Base-by-base conservation (phyloP, 2,797 vertebrate genomes). In the Karalla daura region DNA sequence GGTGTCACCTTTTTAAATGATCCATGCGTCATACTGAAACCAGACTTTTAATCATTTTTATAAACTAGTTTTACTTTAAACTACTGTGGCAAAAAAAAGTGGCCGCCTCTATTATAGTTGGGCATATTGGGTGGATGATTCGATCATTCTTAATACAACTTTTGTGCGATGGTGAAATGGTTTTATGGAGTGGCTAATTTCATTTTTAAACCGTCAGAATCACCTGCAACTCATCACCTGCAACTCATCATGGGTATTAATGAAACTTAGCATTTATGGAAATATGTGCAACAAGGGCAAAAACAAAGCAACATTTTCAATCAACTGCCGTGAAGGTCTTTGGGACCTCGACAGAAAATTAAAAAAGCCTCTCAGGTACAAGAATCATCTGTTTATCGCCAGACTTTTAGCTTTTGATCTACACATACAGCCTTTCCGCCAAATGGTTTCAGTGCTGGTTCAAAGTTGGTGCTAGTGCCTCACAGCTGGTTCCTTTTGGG, bases 1-100 rank as follows among this genome's bases (percentile, higher is more conserved):
- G 18, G 23, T 50, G 64, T 62, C 68, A 60, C 40, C 40, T 54
- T 72, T 73, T 66, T 46, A 54, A 79, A 44, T 58, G 37, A 59
- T 73, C 52, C 14, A 49, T 39, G 30, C 17, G 58, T 70, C 65
- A 71, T 30, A 39, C 13, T 33, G 15, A 15, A 33, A 23, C 14
- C 20, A 35, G 28, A 44, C 60, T 36, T 46, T 44, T 28, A 8
- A 53, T 56, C 17, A 35, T 43, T 17, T 65, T 60, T 53, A 59
- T 37, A 43, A 40, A 39, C n/a, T 20, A 40, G 23, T 41, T 64
- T 50, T 11, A 41, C 24, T 47, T 49, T 35, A 39, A 39, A 54
- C 18, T 55, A 5, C 21, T 20, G 3, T 8, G 6, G 30, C 5
- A 25, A 7, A 4, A 23, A 10, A n/a, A n/a, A 39, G 3, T 5